Percentiles rank a stretch among this genome's conserved stretches.
phyloP scores from a whole-genome alignment of 1,140 invertebrate genomes.

The Tetramorium parvispinum region DNA sequence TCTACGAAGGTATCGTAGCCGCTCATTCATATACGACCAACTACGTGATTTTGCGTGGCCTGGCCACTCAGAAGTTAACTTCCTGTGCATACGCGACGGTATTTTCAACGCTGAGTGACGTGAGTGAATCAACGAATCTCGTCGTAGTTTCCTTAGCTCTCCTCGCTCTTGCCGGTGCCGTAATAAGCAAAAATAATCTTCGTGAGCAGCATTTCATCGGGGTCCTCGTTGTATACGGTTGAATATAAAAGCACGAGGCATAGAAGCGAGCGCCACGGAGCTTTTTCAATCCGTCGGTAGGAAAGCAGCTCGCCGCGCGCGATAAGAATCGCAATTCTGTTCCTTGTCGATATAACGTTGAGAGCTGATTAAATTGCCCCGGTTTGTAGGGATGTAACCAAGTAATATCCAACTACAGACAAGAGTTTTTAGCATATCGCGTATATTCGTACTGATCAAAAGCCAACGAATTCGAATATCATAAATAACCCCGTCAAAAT shows the following conservation, averaged over 20 bases:
- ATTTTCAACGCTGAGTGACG: constrained; percentile 10
- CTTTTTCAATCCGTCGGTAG: constrained; percentile 70
- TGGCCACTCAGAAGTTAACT: constrained; percentile 13
- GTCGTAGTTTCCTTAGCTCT: not conserved
- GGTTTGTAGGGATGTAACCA: constrained; percentile 55
- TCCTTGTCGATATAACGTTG: constrained; percentile 63
- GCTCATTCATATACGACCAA: not conserved
- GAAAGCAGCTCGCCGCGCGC: constrained; percentile 55
- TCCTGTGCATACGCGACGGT: not conserved
- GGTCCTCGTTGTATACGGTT: constrained; percentile 26
- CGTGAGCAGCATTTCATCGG: constrained; percentile 40
- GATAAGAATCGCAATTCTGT: constrained; percentile 73
- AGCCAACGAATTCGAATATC: constrained; percentile 15
- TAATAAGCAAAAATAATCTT: constrained; percentile 63
- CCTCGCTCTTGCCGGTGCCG: not conserved
- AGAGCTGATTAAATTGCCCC: constrained; percentile 70
- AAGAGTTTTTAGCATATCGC: constrained; percentile 57
- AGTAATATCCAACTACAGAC: constrained; percentile 39
- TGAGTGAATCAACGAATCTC: not conserved
- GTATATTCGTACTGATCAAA: constrained; percentile 49
- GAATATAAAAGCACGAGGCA: constrained; percentile 41
- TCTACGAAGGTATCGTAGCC: not conserved
- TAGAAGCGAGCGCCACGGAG: not conserved
- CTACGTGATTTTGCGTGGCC: constrained; percentile 23
- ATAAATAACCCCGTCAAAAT: constrained; percentile 26